Percentiles rank a stretch among this genome's conserved stretches.
phyloP scores from a whole-genome alignment of 2,113 vertebrate species.

The Macrotus californicus region DNA sequence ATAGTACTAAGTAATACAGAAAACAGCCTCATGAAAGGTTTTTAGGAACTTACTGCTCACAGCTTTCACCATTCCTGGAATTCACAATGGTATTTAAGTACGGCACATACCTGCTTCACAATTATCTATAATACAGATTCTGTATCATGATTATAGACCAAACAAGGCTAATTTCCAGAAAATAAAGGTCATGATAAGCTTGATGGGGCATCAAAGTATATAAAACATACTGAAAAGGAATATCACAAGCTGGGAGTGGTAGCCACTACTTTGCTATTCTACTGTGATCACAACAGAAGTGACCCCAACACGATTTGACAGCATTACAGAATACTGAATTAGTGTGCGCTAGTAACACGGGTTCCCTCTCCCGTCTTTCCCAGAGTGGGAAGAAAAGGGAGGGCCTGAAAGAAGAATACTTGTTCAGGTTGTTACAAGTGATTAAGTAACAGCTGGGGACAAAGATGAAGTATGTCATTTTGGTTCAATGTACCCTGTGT shows the following conservation, averaged over 20 bases:
- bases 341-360: neutral
- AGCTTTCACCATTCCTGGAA: neutral
- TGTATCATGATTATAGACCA: neutral
- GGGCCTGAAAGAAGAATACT: neutral
- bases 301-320: neutral
- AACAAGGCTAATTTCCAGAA: conserved; percentile 16
- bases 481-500: neutral
- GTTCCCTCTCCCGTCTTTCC: neutral
- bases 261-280: neutral
- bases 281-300: neutral
- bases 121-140: neutral
- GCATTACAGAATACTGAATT: neutral
- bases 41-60: neutral
- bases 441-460: neutral
- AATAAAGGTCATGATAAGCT: neutral
- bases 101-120: neutral
- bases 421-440: neutral
- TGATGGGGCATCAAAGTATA: neutral
- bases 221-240: neutral
- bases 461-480: neutral
- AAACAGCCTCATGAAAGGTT: neutral
- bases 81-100: neutral
- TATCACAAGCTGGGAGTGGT: neutral
- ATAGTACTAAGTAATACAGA: neutral
- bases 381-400: neutral